Conservation (phyloP, 1,140 invertebrate species). For the Acromyrmex charruanus region DNA sequence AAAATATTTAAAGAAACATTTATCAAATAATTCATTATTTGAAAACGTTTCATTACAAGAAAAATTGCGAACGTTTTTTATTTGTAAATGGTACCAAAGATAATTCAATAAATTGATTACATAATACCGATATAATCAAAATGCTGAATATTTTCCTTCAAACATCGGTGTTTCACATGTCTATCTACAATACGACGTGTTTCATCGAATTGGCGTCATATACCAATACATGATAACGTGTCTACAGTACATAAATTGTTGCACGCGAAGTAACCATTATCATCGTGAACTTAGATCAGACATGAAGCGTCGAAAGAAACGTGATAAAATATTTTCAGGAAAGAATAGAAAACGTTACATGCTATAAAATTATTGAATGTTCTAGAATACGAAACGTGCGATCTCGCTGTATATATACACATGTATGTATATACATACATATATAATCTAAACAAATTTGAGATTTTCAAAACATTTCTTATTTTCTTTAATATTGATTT, state of each 20-base stretch:
- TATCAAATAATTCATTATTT: not conserved
- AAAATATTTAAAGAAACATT: not conserved
- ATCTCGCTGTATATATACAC: not conserved
- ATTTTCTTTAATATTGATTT: not conserved
- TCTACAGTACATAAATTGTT: slow-evolving; percentile 63
- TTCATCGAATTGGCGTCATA: slow-evolving; percentile 36
- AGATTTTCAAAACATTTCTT: slow-evolving; percentile 2
- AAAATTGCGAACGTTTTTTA: not conserved
- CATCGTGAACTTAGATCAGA: slow-evolving; percentile 45
- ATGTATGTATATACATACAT: not conserved
- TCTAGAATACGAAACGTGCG: not conserved
- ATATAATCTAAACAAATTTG: not conserved
- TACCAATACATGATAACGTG: slow-evolving; percentile 66
- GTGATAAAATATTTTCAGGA: slow-evolving; percentile 46
- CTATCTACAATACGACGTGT: slow-evolving; percentile 13
- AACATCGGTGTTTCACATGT: slow-evolving; percentile 16
- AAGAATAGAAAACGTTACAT: slow-evolving; percentile 46
- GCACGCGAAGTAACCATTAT: slow-evolving; percentile 61
- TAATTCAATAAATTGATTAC: not conserved
- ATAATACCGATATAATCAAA: slow-evolving; percentile 3
- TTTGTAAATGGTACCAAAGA: not conserved
- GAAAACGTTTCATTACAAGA: not conserved
- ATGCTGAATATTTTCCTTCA: not conserved
- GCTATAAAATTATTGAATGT: slow-evolving; percentile 32
- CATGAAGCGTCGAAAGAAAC: slow-evolving; percentile 53